These are phyloP conservation scores for Cephus pulcher DNA, from an alignment of 2,888 invertebrate genomes.

Conservation along the genomic window DNA sequence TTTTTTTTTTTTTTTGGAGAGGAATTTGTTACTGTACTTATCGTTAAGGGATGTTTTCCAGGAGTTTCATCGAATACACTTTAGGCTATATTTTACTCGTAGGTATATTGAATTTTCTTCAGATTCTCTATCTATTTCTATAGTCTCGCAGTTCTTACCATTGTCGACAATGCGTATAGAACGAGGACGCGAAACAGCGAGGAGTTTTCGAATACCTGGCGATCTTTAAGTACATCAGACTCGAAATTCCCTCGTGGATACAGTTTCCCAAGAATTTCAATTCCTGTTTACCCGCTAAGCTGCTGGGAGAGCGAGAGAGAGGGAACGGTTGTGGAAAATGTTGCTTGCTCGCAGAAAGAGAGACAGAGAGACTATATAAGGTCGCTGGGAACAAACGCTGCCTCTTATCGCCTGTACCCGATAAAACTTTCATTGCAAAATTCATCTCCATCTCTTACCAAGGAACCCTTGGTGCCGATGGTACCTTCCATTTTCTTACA, in stretches of 20 bases:
- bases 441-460: neutral
- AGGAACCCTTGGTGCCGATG: neutral
- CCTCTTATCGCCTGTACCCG: neutral
- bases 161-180: neutral
- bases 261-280: neutral
- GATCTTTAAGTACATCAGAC: neutral
- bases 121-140: neutral
- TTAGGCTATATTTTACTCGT: neutral
- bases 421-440: neutral
- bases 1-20: neutral
- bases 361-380: neutral
- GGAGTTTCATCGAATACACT: neutral
- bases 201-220: neutral
- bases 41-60: neutral
- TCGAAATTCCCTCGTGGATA: neutral
- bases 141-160: neutral
- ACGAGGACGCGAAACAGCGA: neutral
- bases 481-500: neutral
- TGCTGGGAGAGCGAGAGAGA: neutral
- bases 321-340: neutral
- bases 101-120: neutral
- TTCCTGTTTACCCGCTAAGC: neutral
- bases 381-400: neutral
- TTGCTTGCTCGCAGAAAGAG: neutral
- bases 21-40: neutral